These are phyloP conservation scores for Trachymyrmex septentrionalis DNA, from an alignment of 1,140 invertebrate species.

Conservation along the genomic window DNA sequence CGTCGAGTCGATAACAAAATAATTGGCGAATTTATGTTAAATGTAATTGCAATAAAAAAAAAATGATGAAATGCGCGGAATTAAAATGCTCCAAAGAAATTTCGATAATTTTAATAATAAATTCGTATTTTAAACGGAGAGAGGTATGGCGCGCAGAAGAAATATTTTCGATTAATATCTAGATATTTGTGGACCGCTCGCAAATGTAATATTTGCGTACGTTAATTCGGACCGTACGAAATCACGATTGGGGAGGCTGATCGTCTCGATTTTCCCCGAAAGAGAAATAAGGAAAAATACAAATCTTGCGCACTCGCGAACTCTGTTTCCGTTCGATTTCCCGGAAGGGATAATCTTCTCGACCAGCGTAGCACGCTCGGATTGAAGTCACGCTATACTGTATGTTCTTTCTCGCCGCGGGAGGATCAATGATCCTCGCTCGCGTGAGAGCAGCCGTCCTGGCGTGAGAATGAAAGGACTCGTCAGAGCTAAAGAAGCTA, in stretches of 20 bases:
- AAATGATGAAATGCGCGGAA: neutral
- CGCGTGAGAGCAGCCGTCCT: slow-evolving; percentile 18
- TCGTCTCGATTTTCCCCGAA: slow-evolving; percentile 30
- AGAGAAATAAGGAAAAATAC: slow-evolving; percentile 58
- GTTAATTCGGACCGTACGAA: slow-evolving; percentile 35
- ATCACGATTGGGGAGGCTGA: neutral
- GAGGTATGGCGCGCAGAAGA: neutral
- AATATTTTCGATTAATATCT: slow-evolving; percentile 13
- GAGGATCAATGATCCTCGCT: slow-evolving; percentile 55
- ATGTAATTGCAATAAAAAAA: neutral
- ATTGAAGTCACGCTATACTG: slow-evolving; percentile 57
- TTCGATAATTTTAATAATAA: neutral
- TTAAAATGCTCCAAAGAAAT: neutral
- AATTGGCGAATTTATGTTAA: neutral
- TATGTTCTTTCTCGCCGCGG: slow-evolving; percentile 33
- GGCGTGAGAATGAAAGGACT: slow-evolving; percentile 44
- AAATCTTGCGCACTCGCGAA: slow-evolving; percentile 28
- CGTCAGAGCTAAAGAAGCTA: slow-evolving; percentile 35
- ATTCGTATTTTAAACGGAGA: neutral
- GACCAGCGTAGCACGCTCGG: slow-evolving; percentile 22
- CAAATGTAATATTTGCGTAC: slow-evolving; percentile 37
- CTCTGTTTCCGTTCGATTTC: slow-evolving; percentile 55
- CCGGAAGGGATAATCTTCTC: slow-evolving; percentile 53
- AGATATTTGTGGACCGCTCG: neutral
- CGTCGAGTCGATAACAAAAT: neutral